Evolutionary conservation across 2,888 invertebrate species (phyloP).

Genomic region (Eupithecia subfuscata): DNA sequence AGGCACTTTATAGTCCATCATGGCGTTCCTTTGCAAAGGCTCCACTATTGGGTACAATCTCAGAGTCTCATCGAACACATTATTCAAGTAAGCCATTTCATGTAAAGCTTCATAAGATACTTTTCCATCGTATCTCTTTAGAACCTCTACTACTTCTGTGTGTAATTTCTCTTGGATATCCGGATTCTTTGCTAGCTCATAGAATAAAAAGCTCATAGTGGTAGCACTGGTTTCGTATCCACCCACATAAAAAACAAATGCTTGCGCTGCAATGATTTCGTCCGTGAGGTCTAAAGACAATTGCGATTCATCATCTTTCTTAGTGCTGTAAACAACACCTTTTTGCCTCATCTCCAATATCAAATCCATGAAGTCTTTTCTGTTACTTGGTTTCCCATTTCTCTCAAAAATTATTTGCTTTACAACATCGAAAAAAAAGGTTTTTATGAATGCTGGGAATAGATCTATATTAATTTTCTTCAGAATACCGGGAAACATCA

Average conservation of each 20-base stretch:
- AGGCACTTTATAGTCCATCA: too few species aligned
- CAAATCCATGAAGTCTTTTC: conserved; percentile 33
- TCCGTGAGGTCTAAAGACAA: conserved; percentile 9
- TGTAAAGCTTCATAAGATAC: conserved; percentile 65
- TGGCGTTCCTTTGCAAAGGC: too few species aligned
- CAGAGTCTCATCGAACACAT: conserved; percentile 63
- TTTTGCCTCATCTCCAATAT: conserved; percentile 51
- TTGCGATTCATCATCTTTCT: conserved; percentile 38
- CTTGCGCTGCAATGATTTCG: conserved; percentile 68
- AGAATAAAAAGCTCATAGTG: conserved; percentile 62
- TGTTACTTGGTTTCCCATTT: conserved; percentile 47
- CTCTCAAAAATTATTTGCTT: conserved; percentile 41
- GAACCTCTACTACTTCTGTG: conserved; percentile 58
- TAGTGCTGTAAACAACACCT: conserved; percentile 46
- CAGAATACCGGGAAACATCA: too few species aligned
- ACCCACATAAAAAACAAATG: conserved; percentile 71
- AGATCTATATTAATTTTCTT: too few species aligned
- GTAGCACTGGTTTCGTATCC: conserved; percentile 76
- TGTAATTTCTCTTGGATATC: conserved; percentile 65
- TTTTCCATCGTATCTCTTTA: conserved; percentile 52
- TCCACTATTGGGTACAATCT: conserved; percentile 64
- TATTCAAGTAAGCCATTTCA: conserved; percentile 68
- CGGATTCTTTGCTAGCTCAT: conserved; percentile 64
- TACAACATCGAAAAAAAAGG: too few species aligned
- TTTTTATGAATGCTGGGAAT: too few species aligned